Conservation (phyloP, 2,797 vertebrate species). For the Alcedo atthis region DNA sequence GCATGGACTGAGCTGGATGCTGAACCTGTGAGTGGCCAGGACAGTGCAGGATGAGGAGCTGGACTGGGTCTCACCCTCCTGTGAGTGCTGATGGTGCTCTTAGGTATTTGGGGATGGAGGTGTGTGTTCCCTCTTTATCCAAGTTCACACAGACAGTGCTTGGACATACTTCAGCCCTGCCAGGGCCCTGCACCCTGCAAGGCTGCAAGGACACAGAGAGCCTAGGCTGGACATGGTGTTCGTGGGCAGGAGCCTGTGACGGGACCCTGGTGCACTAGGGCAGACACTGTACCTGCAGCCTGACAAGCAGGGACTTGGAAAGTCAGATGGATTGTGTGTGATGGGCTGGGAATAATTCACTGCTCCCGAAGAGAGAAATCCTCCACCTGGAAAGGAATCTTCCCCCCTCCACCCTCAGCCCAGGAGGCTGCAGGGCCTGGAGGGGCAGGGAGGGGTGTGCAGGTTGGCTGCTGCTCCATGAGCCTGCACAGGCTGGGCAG, state of each 20-base stretch:
- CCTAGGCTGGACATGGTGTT: background rate
- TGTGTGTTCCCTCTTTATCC: background rate
- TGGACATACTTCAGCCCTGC: background rate
- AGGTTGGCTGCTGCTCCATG: background rate
- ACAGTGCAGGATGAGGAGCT: background rate
- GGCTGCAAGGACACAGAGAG: background rate
- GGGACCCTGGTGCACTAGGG: background rate
- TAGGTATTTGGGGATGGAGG: background rate
- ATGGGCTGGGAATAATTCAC: slow-evolving; percentile 35
- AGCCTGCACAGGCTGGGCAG: background rate
- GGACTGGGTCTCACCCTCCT: background rate
- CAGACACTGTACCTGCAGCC: background rate
- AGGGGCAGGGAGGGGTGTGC: slow-evolving; percentile 20
- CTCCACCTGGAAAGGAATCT: slow-evolving; percentile 63
- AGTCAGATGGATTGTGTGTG: background rate
- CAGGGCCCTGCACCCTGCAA: background rate
- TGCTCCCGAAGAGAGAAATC: slow-evolving; percentile 12
- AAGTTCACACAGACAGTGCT: background rate
- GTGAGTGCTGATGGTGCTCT: background rate
- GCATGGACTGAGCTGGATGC: background rate
- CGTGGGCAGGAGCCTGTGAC: background rate
- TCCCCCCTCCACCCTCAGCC: background rate
- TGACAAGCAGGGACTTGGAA: background rate
- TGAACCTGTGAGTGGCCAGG: background rate
- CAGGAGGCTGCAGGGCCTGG: background rate